Evolutionary conservation across 2,113 vertebrate species (phyloP).

Genomic region (Dasyurus viverrinus): DNA sequence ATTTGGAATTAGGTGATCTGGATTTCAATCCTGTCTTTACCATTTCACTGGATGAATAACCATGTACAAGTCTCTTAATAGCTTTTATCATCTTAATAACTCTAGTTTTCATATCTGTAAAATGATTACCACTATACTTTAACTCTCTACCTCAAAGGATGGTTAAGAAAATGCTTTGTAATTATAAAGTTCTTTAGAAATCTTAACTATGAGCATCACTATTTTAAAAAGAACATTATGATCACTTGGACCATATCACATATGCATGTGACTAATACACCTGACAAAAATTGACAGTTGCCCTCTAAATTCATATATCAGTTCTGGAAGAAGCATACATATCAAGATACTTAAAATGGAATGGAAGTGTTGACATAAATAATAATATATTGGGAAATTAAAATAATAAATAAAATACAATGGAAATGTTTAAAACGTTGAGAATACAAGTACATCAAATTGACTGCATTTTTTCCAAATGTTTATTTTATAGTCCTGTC

Average conservation of each 20-base stretch:
- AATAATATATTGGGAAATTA: constrained; percentile 8
- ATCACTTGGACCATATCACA: neutral
- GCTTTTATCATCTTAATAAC: neutral
- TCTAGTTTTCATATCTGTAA: neutral
- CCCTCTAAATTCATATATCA: constrained; percentile 16
- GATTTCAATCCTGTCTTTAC: neutral
- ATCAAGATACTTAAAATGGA: constrained; percentile 38
- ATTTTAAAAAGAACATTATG: neutral
- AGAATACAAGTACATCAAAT: constrained; percentile 23
- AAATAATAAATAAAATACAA: constrained; percentile 46
- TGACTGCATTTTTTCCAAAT: constrained; percentile 13
- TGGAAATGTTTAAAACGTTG: constrained; percentile 23
- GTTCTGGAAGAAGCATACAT: neutral
- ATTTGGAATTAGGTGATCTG: neutral
- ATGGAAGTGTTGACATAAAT: constrained; percentile 18
- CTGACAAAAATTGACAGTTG: constrained; percentile 9
- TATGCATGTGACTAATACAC: neutral
- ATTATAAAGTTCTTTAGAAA: too few relatives aligned
- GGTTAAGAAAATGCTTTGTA: too few relatives aligned
- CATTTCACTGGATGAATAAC: neutral
- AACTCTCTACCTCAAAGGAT: too few relatives aligned
- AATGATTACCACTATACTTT: neutral
- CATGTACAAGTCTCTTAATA: neutral
- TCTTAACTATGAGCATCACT: too few relatives aligned
- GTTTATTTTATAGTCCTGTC: neutral